phyloP scores from a whole-genome alignment of 2,113 vertebrate genomes.

The Plestiodon gilberti region DNA sequence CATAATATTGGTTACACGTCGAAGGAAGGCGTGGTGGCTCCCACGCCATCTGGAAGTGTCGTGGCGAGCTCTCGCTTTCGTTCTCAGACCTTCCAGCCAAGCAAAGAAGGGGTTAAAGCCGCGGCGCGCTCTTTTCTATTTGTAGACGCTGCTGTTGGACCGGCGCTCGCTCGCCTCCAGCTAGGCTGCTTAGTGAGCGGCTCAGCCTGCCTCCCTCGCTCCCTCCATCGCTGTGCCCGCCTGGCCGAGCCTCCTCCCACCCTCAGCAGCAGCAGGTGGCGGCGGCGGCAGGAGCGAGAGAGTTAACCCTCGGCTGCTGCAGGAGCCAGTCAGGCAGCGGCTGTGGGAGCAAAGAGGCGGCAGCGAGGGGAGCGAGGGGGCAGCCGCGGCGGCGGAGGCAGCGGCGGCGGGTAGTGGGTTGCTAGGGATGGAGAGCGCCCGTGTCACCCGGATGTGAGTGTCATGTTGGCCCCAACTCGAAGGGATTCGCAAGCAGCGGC shows the following conservation, averaged over 20 bases:
- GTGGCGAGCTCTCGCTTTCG: no score
- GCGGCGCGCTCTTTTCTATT: constrained; percentile 22
- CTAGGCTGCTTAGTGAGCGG: constrained; percentile 23
- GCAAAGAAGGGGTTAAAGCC: background rate
- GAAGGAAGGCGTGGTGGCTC: background rate
- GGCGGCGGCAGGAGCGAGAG: constrained; percentile 26
- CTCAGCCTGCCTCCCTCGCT: constrained; percentile 37
- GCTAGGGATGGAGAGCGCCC: constrained; percentile 70
- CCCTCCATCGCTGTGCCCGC: no score
- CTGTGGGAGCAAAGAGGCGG: constrained; percentile 16
- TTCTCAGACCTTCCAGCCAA: background rate
- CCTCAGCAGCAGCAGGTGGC: constrained; percentile 4
- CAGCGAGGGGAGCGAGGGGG: constrained; percentile 57
- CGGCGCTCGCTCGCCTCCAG: background rate
- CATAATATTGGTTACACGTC: background rate
- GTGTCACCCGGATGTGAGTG: constrained; percentile 77
- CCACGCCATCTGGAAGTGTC: background rate
- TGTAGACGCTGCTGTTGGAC: constrained; percentile 29
- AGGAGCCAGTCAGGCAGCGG: constrained; percentile 36
- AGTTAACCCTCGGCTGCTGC: constrained; percentile 39
- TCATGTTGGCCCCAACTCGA: constrained; percentile 74
- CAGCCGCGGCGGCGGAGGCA: constrained; percentile 40
- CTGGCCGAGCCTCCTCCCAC: background rate
- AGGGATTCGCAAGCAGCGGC: constrained; percentile 65
- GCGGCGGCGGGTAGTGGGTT: constrained; percentile 45